Evolutionary conservation across 92 coral and sea anemone species (phyloP).

Genomic region (Pocillopora meandrina): DNA sequence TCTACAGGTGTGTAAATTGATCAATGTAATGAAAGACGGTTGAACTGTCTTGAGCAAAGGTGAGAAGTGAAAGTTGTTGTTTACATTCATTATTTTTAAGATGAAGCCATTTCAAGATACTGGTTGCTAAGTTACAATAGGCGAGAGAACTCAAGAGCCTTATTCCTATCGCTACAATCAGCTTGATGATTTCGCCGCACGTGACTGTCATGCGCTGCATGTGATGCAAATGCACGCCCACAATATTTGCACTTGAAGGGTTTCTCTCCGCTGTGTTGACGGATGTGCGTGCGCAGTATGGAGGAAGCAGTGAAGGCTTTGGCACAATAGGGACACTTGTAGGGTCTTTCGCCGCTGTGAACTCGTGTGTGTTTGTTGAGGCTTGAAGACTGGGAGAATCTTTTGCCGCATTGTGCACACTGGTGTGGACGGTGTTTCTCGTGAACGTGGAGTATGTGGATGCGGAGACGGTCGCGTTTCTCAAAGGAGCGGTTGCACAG

Average conservation of each 20-base stretch:
- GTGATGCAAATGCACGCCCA: constrained; percentile 88
- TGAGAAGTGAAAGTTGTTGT: too few relatives aligned
- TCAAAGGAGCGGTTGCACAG: constrained; percentile 84
- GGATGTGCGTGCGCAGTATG: constrained; percentile 85
- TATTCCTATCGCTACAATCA: not conserved
- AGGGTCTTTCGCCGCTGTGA: constrained; percentile 83
- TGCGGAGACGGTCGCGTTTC: constrained; percentile 81
- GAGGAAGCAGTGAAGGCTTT: constrained; percentile 83
- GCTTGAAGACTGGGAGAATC: constrained; percentile 88
- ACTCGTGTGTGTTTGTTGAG: constrained; percentile 80
- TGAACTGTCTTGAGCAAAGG: too few relatives aligned
- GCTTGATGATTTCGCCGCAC: constrained; percentile 70
- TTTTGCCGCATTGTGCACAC: constrained; percentile 66
- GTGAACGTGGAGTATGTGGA: constrained; percentile 84
- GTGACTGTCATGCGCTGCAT: constrained; percentile 92
- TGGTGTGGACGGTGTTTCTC: constrained; percentile 82
- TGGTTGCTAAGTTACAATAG: not conserved
- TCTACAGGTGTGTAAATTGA: too few relatives aligned
- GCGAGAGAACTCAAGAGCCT: not conserved
- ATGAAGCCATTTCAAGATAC: too few relatives aligned
- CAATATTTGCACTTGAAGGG: constrained; percentile 86
- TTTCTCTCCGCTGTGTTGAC: constrained; percentile 87
- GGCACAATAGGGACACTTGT: constrained; percentile 76
- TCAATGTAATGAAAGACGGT: too few relatives aligned
- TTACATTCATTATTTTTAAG: too few relatives aligned